Conservation (phyloP, 2,888 invertebrate species). For the Calameuta filiformis region DNA sequence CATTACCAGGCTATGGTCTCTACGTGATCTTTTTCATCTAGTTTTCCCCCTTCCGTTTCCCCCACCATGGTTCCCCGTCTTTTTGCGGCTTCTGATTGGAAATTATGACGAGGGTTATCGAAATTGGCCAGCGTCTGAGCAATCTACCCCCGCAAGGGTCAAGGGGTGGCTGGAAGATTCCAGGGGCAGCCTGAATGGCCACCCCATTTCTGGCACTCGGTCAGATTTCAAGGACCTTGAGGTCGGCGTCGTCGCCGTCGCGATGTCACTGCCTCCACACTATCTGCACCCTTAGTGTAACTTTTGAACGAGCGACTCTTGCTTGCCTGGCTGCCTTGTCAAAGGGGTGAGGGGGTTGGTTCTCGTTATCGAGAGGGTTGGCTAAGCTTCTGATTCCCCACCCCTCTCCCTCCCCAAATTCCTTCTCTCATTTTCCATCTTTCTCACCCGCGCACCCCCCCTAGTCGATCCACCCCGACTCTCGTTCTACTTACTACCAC, state of each 20-base stretch:
- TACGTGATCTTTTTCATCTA: conserved; percentile 51
- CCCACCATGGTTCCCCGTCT: conserved; percentile 28
- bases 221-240: background rate
- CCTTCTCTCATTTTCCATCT: conserved; percentile 7
- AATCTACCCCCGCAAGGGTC: background rate
- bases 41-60: background rate
- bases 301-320: background rate
- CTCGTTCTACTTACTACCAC: background rate
- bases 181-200: background rate
- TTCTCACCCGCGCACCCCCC: background rate
- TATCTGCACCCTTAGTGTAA: background rate
- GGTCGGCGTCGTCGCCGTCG: background rate
- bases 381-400: background rate
- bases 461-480: background rate
- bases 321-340: background rate
- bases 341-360: background rate
- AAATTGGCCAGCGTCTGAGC: conserved; percentile 28
- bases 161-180: background rate
- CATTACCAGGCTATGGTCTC: conserved; percentile 56
- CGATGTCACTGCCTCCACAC: background rate
- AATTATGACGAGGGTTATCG: conserved; percentile 53
- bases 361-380: background rate
- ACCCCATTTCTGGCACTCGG: background rate
- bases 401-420: background rate
- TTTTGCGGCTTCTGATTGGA: conserved; percentile 56